Base-by-base conservation (phyloP, 2,797 vertebrate genomes). In the Tenualosa thibaudeaui region DNA sequence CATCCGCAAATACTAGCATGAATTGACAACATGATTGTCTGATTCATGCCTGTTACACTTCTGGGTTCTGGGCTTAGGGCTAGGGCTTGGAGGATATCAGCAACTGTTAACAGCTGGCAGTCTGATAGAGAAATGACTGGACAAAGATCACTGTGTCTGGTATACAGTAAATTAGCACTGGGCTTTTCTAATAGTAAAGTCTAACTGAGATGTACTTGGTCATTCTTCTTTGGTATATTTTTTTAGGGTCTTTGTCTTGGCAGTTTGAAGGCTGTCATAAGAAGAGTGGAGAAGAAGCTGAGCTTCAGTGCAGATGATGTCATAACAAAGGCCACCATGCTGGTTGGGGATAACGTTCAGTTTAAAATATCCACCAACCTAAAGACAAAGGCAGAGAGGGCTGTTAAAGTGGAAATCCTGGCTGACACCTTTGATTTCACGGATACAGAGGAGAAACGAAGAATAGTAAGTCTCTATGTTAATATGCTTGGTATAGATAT, bases 351-450 rank as follows among this genome's bases (percentile, higher is more conserved):
- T 94, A 97, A 97, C 89, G 98, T 99, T 84, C 95, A 96, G 81
- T 99, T 99, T 95, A 98, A 98, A 94, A 96, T 99, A 86, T 97
- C 96, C 85, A 98, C 97, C 68, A 95, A 98, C 89, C 94, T 88
- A 26, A 93, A 96, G 85, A 97, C 96, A 91, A 97, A 96, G 89
- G 94, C 96, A 87, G 96, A 99, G 82, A 94, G 96, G 84, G 98
- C 98, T 40, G 95, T 97, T 54, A 98, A 95, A 81, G 95, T 99
- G 56, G 97, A 98, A 90, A 97, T 99, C 88, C 96, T 97, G 3
- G 94, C 95, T 0, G 97, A 97, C 17, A 19, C 31, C 17, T 56
- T 17, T 7, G 54, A 19, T 5, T 60, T 22, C 56, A 24, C 1
- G 31, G 31, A 31, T 31, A 37, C 97, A 60, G 56, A 60, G 19